Base-by-base conservation (phyloP, 2,797 vertebrate species). In the Coendou prehensilis region DNA sequence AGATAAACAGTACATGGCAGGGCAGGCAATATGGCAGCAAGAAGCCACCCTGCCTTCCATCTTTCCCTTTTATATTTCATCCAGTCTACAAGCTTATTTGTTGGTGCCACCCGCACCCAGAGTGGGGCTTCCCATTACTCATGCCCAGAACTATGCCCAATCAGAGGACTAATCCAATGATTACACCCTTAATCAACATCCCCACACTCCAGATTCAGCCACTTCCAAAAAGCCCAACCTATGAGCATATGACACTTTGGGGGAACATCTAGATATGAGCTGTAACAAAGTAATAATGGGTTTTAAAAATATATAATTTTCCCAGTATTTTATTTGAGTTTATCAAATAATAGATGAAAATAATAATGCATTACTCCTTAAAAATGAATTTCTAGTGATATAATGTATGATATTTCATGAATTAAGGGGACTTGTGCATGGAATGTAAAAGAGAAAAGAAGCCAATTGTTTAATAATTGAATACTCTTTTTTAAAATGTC, bases 381-480 rank as follows among this genome's bases (percentile, higher is more conserved):
- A 89, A 78, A 80, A 86, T n/a, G 80, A 54, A 57, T 76, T 76
- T 54, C 23, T 28, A 37, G 1, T 7, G 28, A 17, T 52, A 67
- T 67, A 73, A 64, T 75, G 4, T 2, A 45, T 37, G 10, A 26
- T 71, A 96, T 85, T 87, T 91, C 73, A 80, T 26, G 28, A 64
- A 95, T 92, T 37, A 5, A 71, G 87, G 82, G 79, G 78, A 80
- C 57, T 73, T 56, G 52, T 9, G 30, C 6, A 56, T 54, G 41
- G 50, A 28, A 37, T 52, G 75, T 76, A 76, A 75, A 69, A 37
- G 14, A 69, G n/a, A 84, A 92, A n/a, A n/a, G 57, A 67, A 89
- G 6, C 22, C 67, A 86, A 47, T 67, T 97, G 45, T 85, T 95
- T 52, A 93, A 96, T 94, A 90, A 96, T 93, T 96, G 92, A 95